A percentile compares a stretch with the other conserved stretches of the same genome.
These are phyloP conservation scores for Brachypteracias leptosomus DNA, from an alignment of 2,113 vertebrate species.

Conservation along the genomic window DNA sequence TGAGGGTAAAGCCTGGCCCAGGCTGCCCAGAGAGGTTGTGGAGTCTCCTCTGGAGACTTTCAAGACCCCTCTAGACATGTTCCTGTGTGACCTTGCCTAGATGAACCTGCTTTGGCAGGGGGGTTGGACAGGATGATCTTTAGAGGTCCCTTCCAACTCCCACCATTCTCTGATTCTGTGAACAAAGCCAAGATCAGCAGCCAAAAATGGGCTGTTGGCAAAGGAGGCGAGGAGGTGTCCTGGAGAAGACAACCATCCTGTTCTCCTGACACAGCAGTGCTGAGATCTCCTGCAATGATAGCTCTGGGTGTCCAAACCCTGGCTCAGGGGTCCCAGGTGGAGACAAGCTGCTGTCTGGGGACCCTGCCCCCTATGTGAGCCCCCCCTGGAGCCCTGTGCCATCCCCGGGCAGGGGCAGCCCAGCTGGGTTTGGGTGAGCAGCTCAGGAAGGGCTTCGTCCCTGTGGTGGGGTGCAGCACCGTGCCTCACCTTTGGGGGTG, in stretches of 20 bases:
- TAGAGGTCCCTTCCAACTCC: too few relatives aligned
- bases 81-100: too few relatives aligned
- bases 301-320: background rate
- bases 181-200: background rate
- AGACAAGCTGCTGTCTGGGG: background rate
- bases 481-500: slow-evolving; percentile 81
- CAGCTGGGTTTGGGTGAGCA: background rate
- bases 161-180: too few relatives aligned
- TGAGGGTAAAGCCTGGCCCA: too few relatives aligned
- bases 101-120: too few relatives aligned
- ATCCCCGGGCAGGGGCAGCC: background rate
- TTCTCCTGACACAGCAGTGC: background rate
- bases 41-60: too few relatives aligned
- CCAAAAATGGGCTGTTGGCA: background rate
- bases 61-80: too few relatives aligned
- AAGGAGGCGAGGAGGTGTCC: background rate
- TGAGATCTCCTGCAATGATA: background rate
- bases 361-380: background rate
- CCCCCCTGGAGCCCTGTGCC: background rate
- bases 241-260: accelerated
- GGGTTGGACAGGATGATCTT: too few relatives aligned
- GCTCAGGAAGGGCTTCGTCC: background rate
- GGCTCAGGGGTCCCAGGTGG: background rate
- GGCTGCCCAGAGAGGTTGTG: too few relatives aligned
- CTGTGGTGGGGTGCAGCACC: background rate